Conservation (phyloP, 2,113 vertebrate species). For the Corythornis madagascariensis region DNA sequence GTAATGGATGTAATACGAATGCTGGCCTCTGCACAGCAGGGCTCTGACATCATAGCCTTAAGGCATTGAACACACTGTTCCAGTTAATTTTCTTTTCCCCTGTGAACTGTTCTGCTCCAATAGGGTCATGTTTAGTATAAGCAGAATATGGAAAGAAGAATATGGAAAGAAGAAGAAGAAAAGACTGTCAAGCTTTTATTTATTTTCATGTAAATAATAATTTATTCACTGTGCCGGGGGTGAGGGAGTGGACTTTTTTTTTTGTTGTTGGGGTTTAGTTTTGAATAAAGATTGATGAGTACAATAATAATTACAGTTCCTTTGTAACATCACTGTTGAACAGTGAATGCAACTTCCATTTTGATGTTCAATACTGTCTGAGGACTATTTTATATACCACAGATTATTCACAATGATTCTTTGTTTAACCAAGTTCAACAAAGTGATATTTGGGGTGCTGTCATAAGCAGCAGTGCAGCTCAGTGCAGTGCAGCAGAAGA, state of each 20-base stretch:
- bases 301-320: background rate
- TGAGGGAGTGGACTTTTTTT: background rate
- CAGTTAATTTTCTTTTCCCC: background rate
- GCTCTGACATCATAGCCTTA: background rate
- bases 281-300: background rate
- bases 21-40: background rate
- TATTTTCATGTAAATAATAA: background rate
- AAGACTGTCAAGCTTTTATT: background rate
- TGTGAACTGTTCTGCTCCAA: background rate
- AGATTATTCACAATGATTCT: background rate
- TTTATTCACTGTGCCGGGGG: background rate
- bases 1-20: background rate
- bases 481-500: background rate
- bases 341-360: background rate
- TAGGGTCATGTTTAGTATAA: background rate
- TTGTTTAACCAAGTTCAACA: background rate
- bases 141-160: background rate
- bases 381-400: background rate
- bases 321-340: background rate
- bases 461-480: background rate
- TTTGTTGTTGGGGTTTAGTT: background rate
- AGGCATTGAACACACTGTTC: background rate
- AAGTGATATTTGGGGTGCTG: background rate
- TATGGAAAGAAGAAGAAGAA: background rate
- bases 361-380: background rate